Evolutionary conservation across 2,113 vertebrate genomes (phyloP).

Genomic region (Nothobranchius furzeri): DNA sequence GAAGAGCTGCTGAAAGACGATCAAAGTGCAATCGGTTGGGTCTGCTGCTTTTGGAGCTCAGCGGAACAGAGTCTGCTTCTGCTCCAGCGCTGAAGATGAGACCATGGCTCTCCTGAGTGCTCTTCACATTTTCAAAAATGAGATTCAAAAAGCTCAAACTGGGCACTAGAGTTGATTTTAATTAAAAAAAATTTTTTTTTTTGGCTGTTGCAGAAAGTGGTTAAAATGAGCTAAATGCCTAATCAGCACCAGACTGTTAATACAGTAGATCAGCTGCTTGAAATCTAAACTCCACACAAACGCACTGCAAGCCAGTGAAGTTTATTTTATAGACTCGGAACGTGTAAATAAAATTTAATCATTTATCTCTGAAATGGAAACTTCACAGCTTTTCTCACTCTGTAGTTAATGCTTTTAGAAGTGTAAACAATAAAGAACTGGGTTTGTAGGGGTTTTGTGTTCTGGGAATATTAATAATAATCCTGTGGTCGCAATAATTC

Average conservation of each 20-base stretch:
- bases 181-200: background rate
- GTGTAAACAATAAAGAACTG: conserved; percentile 19
- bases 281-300: too few relatives aligned
- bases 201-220: background rate
- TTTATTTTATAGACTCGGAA: background rate
- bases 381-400: conserved; percentile 15
- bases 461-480: conserved; percentile 23
- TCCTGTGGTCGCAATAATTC: conserved; percentile 24
- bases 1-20: conserved; percentile 42
- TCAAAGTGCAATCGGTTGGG: conserved; percentile 63
- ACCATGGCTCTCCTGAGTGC: conserved; percentile 16
- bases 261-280: background rate
- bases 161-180: conserved; percentile 9
- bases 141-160: conserved; percentile 16
- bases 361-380: conserved; percentile 8
- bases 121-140: conserved; percentile 18
- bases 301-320: background rate
- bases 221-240: background rate
- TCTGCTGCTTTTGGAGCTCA: conserved; percentile 42
- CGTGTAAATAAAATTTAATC: conserved; percentile 8
- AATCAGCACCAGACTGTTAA: background rate
- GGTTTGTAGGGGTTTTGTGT: conserved; percentile 9
- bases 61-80: conserved; percentile 37
- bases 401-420: conserved; percentile 18
- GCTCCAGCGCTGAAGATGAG: conserved; percentile 23